Evolutionary conservation across 1,140 invertebrate species (phyloP), one percentile per base, ranked within the genome.

Genomic region (Caenorhabditis tropicalis): DNA sequence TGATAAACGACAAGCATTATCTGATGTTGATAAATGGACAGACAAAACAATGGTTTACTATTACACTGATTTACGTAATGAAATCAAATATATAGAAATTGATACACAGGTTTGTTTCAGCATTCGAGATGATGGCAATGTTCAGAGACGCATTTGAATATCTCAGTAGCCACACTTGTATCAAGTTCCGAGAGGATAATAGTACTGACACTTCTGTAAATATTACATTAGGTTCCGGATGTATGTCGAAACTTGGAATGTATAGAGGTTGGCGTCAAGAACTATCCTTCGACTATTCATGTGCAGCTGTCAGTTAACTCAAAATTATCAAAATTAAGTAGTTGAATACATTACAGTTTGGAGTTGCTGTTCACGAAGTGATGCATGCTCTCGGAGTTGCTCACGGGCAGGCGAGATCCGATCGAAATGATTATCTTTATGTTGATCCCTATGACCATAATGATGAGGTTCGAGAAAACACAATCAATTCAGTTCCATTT

Each of bases 301-400:
- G 56, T 31, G 56, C 56, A 29, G 43, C n/a, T n/a, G n/a, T n/a
- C n/a, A n/a, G n/a, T n/a, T n/a, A n/a, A n/a, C n/a, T n/a, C n/a
- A n/a, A n/a, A n/a, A n/a, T n/a, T n/a, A 51, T 51, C n/a, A 51
- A 51, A 51, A 19, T 16, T 15, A 51, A 51, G n/a, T n/a, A n/a
- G n/a, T n/a, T n/a, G n/a, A n/a, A n/a, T n/a, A n/a, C 21, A 27
- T 80, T 80, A 39, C 46, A 80, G 79, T 36, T 53, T 24, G 79
- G 79, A 31, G 19, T n/a, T 2, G 48, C 31, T 15, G 31, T 81
- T 19, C 79, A 81, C 5, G 48, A 81, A 33, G 10, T 81, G 1
- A 81, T 53, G 79, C 79, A 81, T 27, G 48, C 49, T n/a, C 29
- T 81, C 2, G 79, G 79, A 7, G 33, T 81, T 29, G 4, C 5